Conservation (phyloP, 2,888 invertebrate genomes). For the Acrobasis repandana region DNA sequence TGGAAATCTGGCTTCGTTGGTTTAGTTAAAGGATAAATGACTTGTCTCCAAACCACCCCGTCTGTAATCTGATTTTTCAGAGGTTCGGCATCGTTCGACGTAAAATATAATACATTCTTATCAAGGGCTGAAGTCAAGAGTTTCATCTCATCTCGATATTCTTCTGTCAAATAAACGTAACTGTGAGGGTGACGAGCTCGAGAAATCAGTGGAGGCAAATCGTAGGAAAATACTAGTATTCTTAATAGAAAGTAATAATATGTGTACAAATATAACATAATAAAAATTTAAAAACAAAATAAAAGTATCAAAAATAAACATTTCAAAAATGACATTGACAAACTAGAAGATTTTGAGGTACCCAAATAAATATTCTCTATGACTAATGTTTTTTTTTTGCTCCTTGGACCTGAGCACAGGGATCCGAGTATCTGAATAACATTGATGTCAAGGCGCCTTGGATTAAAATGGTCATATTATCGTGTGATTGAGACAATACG, state of each 20-base stretch:
- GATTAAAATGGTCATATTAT: no score
- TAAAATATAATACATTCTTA: conserved; percentile 6
- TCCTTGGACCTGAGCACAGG: no score
- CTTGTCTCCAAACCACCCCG: background rate
- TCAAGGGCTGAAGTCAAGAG: background rate
- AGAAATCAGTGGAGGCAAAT: conserved; percentile 35
- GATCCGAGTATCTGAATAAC: no score
- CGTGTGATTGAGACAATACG: no score
- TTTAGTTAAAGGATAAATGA: background rate
- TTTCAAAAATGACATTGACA: no score
- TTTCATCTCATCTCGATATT: conserved; percentile 36
- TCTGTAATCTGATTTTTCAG: background rate
- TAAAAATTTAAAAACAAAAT: conserved; percentile 8
- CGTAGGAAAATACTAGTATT: background rate
- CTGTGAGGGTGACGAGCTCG: conserved; percentile 38
- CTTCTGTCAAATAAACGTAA: conserved; percentile 33
- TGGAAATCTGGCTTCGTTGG: background rate
- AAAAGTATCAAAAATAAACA: background rate
- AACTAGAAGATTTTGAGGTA: no score
- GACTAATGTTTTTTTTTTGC: no score
- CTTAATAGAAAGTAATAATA: conserved; percentile 9
- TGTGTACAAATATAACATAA: conserved; percentile 17
- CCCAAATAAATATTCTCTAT: no score
- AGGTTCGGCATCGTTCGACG: background rate
- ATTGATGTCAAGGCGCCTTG: no score